Percentiles rank a stretch among this genome's conserved stretches.
These are phyloP conservation scores for Trachymyrmex cornetzi DNA, from an alignment of 1,140 invertebrate species.

Conservation along the genomic window DNA sequence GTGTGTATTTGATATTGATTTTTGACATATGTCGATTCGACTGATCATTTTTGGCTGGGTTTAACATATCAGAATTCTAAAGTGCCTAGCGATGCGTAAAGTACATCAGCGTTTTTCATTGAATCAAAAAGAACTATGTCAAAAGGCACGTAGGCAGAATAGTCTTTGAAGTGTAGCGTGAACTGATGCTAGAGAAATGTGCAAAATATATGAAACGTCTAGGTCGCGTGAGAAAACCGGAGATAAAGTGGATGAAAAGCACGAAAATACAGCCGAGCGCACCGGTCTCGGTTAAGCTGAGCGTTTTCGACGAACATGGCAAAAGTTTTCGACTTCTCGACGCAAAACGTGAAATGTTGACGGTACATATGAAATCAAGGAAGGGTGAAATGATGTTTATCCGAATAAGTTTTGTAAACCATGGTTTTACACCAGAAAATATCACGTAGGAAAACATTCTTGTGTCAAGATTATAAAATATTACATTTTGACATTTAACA, in stretches of 20 bases:
- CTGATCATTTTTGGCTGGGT: background rate
- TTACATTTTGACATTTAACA: background rate
- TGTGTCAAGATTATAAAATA: background rate
- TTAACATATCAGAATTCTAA: conserved; percentile 19
- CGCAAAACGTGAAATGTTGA: conserved; percentile 24
- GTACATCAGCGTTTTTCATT: conserved; percentile 68
- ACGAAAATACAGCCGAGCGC: conserved; percentile 25
- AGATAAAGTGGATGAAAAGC: conserved; percentile 58
- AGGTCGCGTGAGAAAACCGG: conserved; percentile 34
- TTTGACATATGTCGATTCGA: too few species aligned
- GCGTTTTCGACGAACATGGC: conserved; percentile 35
- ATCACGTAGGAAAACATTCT: background rate
- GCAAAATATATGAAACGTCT: conserved; percentile 10
- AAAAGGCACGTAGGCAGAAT: background rate
- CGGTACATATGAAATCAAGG: conserved; percentile 25
- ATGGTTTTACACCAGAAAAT: conserved; percentile 2
- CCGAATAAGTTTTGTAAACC: conserved; percentile 33
- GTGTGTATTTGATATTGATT: too few species aligned
- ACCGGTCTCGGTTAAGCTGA: conserved; percentile 24
- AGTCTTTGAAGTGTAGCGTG: conserved; percentile 27
- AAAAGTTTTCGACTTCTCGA: conserved; percentile 46
- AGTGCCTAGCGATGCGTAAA: conserved; percentile 57
- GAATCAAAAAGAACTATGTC: conserved; percentile 78
- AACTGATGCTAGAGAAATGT: background rate
- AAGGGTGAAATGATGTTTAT: conserved; percentile 32